Evolutionary conservation across 2,113 vertebrate genomes (phyloP), one percentile per base, ranked within the genome.

Genomic region (Phylloscopus trochiloides): DNA sequence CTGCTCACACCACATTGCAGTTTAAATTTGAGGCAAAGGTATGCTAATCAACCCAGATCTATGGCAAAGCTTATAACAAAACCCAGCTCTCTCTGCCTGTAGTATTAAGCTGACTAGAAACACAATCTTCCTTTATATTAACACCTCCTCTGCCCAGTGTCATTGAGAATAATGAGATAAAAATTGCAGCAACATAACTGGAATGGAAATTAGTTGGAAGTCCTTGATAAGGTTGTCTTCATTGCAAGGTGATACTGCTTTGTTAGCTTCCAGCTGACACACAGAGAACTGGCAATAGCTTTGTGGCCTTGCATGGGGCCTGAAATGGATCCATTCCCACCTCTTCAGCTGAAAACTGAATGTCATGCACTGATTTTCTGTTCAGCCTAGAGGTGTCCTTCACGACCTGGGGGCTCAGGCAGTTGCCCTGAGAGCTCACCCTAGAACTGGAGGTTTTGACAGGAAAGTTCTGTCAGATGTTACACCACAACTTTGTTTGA

Each of bases 401-500:
- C 79, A 47, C 0, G 0, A 55, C 34, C 6, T 43, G 24, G 38
- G 19, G 17, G 32, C 48, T 78, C 29, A 88, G 57, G 40, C 52
- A 65, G 28, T 1, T 75, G 40, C n/a, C n/a, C 59, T 47, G 21
- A 66, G 71, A 73, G 63, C 10, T 88, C 20, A 66, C 26, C 18
- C 63, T 36, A 34, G 71, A 91, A 83, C 29, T 55, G 51, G 77
- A 73, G 54, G n/a, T 96, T 92, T 91, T 92, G 66, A 88, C 66
- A 92, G 58, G 74, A 91, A 94, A 85, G 48, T 52, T 91, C 71
- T 96, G 51, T 90, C 92, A 72, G 57, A 58, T 76, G 54, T 95
- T 95, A 88, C 84, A 88, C 75, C 65, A 79, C 76, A 55, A 79
- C 65, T 95, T 79, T 91, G 91, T 93, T 97, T 52, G 71, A 90